Evolutionary conservation across 2,113 vertebrate genomes (phyloP), one percentile per base, ranked within the genome.

Genomic region (Eurypyga helias): DNA sequence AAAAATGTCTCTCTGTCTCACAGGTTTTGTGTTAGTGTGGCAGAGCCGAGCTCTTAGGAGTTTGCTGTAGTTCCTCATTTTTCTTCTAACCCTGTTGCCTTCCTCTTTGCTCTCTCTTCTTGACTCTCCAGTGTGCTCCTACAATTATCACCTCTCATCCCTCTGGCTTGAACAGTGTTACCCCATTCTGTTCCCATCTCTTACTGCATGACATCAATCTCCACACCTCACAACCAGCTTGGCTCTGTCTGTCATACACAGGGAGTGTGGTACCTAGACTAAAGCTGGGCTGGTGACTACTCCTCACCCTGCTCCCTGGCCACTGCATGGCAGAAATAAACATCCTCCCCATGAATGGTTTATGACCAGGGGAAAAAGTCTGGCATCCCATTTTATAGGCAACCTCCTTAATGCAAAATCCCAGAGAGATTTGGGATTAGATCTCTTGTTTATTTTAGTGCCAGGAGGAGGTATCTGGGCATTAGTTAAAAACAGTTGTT

Each of bases 391-490:
- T 55, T 83, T 72, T 64, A 73, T 5, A 11, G 72, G 25, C 62
- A 77, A 19, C 36, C 11, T 62, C 31, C 28, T 29, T 66, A 23
- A 3, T 41, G 46, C 55, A 66, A 75, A 88, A 73, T 90, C 76
- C n/a, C 55, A 48, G 49, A 43, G 60, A 51, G 58, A 31, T 58
- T 1, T 91, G 34, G 72, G 29, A 66, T 93, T 83, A 75, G 29
- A 34, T 77, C 24, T 80, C 55, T 65, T 45, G 55, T 73, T 93
- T 86, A 60, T 91, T 88, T 90, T 93, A 83, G 51, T 81, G 52
- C 16, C 34, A 75, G 60, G 57, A 92, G 67, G 38, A 62, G 26
- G 52, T 87, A 38, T 71, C 69, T 84, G 60, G 46, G 31, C 2
- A 7, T 81, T 86, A 79, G 54, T 46, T 93, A 33, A 77, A 90